These are phyloP conservation scores for Nemopilema nomurai DNA, from an alignment of 30 jellyfish, hydroid and myxozoan species.

Conservation along the genomic window DNA sequence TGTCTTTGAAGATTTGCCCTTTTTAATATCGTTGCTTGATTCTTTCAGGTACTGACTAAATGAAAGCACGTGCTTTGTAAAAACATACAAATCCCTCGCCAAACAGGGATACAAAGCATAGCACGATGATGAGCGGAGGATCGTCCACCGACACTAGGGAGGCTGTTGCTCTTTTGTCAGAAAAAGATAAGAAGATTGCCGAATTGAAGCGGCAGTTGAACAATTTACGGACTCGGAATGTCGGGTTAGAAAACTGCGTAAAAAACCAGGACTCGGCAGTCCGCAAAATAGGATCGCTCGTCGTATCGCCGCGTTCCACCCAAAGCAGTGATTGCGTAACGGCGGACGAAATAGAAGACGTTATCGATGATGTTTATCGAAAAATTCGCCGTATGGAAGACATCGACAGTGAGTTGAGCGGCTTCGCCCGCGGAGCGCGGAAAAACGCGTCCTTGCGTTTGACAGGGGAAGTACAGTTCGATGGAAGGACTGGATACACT, in stretches of 20 bases:
- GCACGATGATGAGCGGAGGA: background rate
- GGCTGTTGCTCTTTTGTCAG: slow-evolving; percentile 46
- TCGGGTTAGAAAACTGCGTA: slow-evolving; percentile 50
- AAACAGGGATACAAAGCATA: background rate
- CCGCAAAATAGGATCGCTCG: slow-evolving; percentile 58
- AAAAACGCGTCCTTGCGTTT: slow-evolving; percentile 9
- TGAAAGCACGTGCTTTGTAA: background rate
- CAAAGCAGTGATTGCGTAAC: slow-evolving; percentile 38
- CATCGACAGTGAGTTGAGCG: slow-evolving; percentile 6
- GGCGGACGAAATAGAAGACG: slow-evolving; percentile 33
- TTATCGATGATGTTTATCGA: slow-evolving; percentile 50
- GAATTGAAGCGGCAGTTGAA: slow-evolving; percentile 46
- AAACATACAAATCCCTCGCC: background rate
- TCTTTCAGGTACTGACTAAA: background rate
- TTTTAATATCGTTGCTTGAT: background rate
- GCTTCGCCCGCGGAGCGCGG: slow-evolving; percentile 2
- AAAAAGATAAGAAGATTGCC: slow-evolving; percentile 49
- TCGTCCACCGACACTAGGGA: slow-evolving; percentile 35
- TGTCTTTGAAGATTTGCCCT: background rate
- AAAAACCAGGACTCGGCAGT: slow-evolving; percentile 72
- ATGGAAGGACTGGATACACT: background rate
- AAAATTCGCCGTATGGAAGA: slow-evolving; percentile 37
- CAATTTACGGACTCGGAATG: slow-evolving; percentile 29
- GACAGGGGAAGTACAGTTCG: slow-evolving; percentile 24
- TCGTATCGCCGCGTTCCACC: slow-evolving; percentile 49